Base-by-base conservation (phyloP, 2,797 vertebrate genomes). In the Myoxocephalus aenaeus region DNA sequence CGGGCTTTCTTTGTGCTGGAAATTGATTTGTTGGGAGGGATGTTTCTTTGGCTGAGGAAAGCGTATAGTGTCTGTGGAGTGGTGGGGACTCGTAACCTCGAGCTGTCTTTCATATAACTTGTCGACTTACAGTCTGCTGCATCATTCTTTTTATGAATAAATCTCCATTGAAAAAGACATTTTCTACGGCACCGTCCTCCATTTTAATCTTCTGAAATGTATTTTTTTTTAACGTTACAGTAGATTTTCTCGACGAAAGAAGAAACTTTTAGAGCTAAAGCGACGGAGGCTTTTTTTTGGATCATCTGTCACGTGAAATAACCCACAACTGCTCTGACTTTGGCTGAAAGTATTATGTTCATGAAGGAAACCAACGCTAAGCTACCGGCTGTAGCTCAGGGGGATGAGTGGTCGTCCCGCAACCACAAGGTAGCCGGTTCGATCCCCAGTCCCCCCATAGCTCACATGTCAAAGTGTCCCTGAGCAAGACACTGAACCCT, bases 11-110 rank as follows among this genome's bases (percentile, higher is more conserved):
- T 77, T 85, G 74, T 58, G 73, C 67, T 71, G 4, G 22, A 75
- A 85, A 90, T 87, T 80, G 86, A 88, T 88, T 88, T 77, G 80
- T 84, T 74, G 65, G 66, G 71, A 73, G 58, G 25, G 67, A 69
- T 29, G 71, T 57, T 80, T 70, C 57, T 77, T 38, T 75, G 54
- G 70, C 79, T 75, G 67, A 70, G 51, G 18, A 65, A 66, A 25
- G 63, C 70, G 61, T 0, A 3, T 32, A 59, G 48, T 59, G 82
- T 69, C 50, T 54, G 64, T 40, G 8, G 63, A 70, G 66, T 32
- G n/a, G 46, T 7, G 44, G 25, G 50, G 67, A 79, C 73, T 67
- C 64, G 15, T 57, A 65, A 77, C 78, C 80, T 66, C 46, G 1
- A 69, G 74, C 68, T 10, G 77, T 77, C 48, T 57, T 66, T 75